A percentile compares a stretch with the other conserved stretches of the same genome.
Conservation (phyloP, 2,888 invertebrate genomes). For the Volucella inflata region DNA sequence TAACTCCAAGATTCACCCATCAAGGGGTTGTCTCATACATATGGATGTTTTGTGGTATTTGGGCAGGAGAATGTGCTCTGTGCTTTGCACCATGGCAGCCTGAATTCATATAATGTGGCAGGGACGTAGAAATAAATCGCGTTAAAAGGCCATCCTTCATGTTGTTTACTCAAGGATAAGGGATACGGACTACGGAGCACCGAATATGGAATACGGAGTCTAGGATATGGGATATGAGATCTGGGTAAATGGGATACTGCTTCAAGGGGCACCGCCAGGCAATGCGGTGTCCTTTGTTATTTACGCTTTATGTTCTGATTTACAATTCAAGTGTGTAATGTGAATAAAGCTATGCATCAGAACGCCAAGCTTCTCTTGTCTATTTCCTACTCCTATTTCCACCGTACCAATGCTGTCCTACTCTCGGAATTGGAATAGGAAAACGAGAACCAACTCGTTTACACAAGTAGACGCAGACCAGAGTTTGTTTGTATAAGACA, state of each 20-base stretch:
- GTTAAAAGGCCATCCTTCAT: slow-evolving; percentile 73
- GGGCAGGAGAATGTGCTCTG: slow-evolving; percentile 12
- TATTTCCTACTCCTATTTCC: slow-evolving; percentile 38
- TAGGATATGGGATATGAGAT: neutral
- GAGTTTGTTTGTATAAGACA: neutral
- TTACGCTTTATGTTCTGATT: slow-evolving; percentile 70
- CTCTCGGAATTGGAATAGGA: neutral
- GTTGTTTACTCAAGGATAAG: slow-evolving; percentile 71
- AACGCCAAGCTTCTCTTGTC: slow-evolving; percentile 46
- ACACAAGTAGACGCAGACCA: neutral
- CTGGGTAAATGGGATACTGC: no score
- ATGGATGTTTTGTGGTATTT: slow-evolving; percentile 44
- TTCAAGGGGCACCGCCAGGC: neutral
- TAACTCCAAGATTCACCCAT: slow-evolving; percentile 2
- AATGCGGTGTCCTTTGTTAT: slow-evolving; percentile 53
- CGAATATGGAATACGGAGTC: slow-evolving; percentile 14
- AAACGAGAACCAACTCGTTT: neutral
- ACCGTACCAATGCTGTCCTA: slow-evolving; percentile 20
- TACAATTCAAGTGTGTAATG: slow-evolving; percentile 74
- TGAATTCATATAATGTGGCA: slow-evolving; percentile 38
- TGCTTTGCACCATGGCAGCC: neutral
- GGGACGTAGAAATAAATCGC: slow-evolving; percentile 64
- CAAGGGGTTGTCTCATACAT: slow-evolving; percentile 40
- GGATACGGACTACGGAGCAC: neutral
- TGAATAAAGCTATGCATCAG: slow-evolving; percentile 60